These are phyloP conservation scores for Oceanites oceanicus DNA, from an alignment of 2,113 vertebrate genomes.

Conservation along the genomic window DNA sequence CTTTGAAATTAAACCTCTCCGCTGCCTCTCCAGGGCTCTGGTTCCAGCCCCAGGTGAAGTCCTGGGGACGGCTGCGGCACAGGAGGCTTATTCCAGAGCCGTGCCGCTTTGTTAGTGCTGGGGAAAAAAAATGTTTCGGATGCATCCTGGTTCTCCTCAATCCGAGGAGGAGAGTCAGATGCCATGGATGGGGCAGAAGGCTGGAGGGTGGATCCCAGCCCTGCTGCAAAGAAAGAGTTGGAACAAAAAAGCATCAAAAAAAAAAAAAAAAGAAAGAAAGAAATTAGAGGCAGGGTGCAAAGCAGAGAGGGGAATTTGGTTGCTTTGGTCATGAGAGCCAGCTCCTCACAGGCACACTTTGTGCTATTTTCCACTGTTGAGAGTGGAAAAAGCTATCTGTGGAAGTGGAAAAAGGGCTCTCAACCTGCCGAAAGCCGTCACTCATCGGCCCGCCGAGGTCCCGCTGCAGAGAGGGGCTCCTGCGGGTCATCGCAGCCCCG, in stretches of 20 bases:
- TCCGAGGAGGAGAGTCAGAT: background rate
- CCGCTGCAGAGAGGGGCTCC: background rate
- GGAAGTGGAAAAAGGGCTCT: slow-evolving; percentile 47
- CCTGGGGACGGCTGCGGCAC: background rate
- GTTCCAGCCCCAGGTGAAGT: slow-evolving; percentile 10
- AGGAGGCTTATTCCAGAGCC: background rate
- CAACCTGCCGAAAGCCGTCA: slow-evolving; percentile 31
- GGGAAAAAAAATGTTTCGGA: background rate
- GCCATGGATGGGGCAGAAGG: background rate
- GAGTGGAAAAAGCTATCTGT: slow-evolving; percentile 36
- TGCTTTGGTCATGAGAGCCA: slow-evolving; percentile 1
- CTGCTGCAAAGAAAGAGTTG: background rate
- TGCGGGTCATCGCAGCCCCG: background rate
- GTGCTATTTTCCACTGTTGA: slow-evolving; percentile 21
- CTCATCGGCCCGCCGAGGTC: background rate
- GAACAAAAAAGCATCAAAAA: background rate
- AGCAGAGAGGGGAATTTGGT: slow-evolving; percentile 18
- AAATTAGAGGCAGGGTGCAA: background rate
- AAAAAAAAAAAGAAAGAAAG: too few species aligned
- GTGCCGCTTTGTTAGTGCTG: background rate
- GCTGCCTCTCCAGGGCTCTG: background rate
- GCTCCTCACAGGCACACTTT: background rate
- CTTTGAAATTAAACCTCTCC: slow-evolving; percentile 61
- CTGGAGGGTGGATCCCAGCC: background rate
- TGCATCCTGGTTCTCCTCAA: background rate